These are phyloP conservation scores for Euura lappo DNA, from an alignment of 1,140 invertebrate species.

Conservation along the genomic window DNA sequence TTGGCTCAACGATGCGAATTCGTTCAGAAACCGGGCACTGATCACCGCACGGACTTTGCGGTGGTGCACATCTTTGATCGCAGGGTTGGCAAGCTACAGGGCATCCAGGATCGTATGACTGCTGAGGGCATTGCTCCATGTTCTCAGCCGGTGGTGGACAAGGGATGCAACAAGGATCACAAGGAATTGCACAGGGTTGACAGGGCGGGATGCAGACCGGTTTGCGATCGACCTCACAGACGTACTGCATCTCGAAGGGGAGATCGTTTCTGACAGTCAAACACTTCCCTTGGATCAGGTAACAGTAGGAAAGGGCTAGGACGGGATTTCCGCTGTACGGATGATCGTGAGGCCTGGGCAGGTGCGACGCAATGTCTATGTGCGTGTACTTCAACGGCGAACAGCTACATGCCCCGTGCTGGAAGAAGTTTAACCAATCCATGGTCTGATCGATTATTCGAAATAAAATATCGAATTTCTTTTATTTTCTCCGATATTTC, in stretches of 20 bases:
- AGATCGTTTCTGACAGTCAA: constrained; percentile 41
- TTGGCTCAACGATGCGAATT: constrained; percentile 26
- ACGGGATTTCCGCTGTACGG: constrained; percentile 48
- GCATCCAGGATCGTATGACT: not conserved
- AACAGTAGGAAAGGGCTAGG: constrained; percentile 48
- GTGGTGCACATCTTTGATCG: not conserved
- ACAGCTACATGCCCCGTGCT: constrained; percentile 51
- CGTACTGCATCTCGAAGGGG: constrained; percentile 42
- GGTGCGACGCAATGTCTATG: constrained; percentile 44
- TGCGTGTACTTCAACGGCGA: constrained; percentile 53
- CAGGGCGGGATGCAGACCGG: constrained; percentile 35
- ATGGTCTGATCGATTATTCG: constrained; percentile 35
- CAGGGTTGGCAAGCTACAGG: not conserved
- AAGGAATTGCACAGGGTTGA: constrained; percentile 11
- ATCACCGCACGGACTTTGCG: constrained; percentile 7
- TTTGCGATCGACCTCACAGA: constrained; percentile 40
- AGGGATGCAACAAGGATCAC: constrained; percentile 24
- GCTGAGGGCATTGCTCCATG: not conserved
- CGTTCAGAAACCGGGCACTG: constrained; percentile 21
- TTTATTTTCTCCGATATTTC: too few species aligned
- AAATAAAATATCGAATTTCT: too few species aligned
- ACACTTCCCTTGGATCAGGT: constrained; percentile 51
- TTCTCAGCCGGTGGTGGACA: constrained; percentile 14
- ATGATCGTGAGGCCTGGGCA: constrained; percentile 28
- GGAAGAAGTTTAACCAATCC: constrained; percentile 19